Conservation (phyloP, 2,797 vertebrate species). For the Cyclura pinguis region DNA sequence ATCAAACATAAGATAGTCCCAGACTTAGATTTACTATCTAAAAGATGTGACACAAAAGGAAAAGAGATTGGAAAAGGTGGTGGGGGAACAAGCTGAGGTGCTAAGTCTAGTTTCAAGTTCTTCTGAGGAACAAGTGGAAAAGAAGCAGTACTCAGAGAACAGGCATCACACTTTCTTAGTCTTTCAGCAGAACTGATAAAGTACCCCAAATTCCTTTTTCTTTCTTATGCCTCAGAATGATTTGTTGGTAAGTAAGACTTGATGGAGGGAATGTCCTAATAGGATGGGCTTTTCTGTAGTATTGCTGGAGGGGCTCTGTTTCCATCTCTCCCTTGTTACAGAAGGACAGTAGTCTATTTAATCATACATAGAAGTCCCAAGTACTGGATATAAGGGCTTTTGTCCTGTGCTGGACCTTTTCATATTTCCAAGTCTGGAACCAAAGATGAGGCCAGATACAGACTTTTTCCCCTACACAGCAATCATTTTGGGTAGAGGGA, state of each 20-base stretch:
- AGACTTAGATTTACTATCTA: not conserved
- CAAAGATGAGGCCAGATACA: not conserved
- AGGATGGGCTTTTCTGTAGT: not conserved
- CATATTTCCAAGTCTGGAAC: not conserved
- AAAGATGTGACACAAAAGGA: not conserved
- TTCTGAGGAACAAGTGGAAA: not conserved
- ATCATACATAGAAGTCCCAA: not conserved
- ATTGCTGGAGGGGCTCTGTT: too few species aligned
- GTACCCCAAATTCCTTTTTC: not conserved
- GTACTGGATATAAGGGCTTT: not conserved
- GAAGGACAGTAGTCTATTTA: not conserved
- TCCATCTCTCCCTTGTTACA: not conserved
- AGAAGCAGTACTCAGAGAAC: not conserved
- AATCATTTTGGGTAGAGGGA: not conserved
- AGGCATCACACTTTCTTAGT: not conserved
- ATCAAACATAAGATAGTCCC: not conserved
- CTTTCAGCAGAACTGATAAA: not conserved
- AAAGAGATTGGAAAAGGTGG: not conserved
- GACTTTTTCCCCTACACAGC: not conserved
- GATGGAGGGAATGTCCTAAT: not conserved
- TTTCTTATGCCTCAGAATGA: not conserved
- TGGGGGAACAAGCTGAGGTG: not conserved
- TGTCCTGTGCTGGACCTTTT: not conserved
- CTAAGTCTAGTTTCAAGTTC: not conserved
- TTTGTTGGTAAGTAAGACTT: not conserved